Conservation (phyloP, 1,140 invertebrate species). For the Muscidifurax raptorellus region DNA sequence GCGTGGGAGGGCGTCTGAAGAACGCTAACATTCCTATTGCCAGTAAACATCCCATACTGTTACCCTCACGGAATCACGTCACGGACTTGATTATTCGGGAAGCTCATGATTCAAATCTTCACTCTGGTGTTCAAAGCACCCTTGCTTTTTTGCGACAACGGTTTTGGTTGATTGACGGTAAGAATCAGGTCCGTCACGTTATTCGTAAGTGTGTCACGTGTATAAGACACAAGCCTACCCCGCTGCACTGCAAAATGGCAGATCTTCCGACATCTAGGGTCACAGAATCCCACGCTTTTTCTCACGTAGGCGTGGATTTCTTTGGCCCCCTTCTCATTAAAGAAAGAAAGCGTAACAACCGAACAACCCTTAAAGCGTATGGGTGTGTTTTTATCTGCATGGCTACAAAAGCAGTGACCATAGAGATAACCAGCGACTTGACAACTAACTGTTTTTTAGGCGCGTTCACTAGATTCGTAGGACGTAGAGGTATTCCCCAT, state of each 20-base stretch:
- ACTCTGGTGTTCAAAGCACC: conserved; percentile 55
- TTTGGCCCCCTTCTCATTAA: conserved; percentile 64
- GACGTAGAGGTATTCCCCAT: conserved; percentile 24
- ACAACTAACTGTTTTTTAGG: too few species aligned
- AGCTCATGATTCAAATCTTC: conserved; percentile 28
- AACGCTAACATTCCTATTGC: conserved; percentile 59
- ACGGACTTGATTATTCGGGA: conserved; percentile 45
- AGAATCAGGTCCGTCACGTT: conserved; percentile 46
- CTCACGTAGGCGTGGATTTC: too few species aligned
- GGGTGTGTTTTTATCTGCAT: conserved; percentile 46
- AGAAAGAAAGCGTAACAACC: conserved; percentile 30
- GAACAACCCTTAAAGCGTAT: conserved; percentile 38
- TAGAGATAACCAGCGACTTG: conserved; percentile 49
- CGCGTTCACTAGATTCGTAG: too few species aligned
- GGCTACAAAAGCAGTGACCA: conserved; percentile 58
- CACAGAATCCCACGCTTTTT: background rate
- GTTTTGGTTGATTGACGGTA: conserved; percentile 56
- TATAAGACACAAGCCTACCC: conserved; percentile 7
- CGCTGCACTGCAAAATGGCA: conserved; percentile 43
- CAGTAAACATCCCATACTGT: conserved; percentile 65
- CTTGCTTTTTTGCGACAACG: conserved; percentile 40
- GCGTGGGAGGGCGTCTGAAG: conserved; percentile 67
- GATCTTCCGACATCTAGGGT: conserved; percentile 35
- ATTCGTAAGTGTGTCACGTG: conserved; percentile 39
- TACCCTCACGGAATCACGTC: conserved; percentile 57